Evolutionary conservation across 2,797 vertebrate genomes (phyloP).

Genomic region (Gymnothorax javanicus): DNA sequence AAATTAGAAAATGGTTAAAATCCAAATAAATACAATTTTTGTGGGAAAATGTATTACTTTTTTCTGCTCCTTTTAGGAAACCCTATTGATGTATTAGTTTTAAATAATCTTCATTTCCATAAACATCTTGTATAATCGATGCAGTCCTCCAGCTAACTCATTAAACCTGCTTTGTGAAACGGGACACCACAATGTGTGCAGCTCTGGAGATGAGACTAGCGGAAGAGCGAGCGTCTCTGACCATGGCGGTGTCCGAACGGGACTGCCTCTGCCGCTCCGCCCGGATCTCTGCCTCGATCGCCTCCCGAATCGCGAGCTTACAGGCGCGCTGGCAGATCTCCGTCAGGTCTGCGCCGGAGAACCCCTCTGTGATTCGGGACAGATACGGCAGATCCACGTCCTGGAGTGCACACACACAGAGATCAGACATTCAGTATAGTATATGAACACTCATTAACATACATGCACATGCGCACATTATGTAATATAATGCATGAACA

Average conservation of each 20-base stretch:
- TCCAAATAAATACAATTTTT: too few relatives aligned
- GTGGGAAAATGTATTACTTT: too few relatives aligned
- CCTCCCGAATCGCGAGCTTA: conserved; percentile 76
- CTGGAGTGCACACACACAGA: conserved; percentile 45
- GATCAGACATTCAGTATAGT: not conserved
- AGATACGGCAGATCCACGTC: conserved; percentile 73
- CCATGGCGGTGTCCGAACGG: conserved; percentile 68
- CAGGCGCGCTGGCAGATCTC: conserved; percentile 79
- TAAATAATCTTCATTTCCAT: too few relatives aligned
- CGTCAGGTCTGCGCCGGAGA: conserved; percentile 77
- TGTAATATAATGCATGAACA: not conserved
- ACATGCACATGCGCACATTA: not conserved
- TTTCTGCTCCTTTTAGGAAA: too few relatives aligned
- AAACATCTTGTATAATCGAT: too few relatives aligned
- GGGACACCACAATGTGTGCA: too few relatives aligned
- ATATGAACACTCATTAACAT: not conserved
- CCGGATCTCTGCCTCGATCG: conserved; percentile 75
- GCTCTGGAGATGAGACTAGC: too few relatives aligned
- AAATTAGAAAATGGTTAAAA: too few relatives aligned
- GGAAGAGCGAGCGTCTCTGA: conserved; percentile 40
- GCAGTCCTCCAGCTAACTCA: too few relatives aligned
- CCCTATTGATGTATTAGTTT: too few relatives aligned
- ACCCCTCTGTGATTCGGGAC: conserved; percentile 74
- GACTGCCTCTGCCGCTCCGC: conserved; percentile 68
- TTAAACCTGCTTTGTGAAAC: too few relatives aligned